Evolutionary conservation across 1,140 invertebrate genomes (phyloP), one percentile per base, ranked within the genome.

Genomic region (Harlomillsia oculata): DNA sequence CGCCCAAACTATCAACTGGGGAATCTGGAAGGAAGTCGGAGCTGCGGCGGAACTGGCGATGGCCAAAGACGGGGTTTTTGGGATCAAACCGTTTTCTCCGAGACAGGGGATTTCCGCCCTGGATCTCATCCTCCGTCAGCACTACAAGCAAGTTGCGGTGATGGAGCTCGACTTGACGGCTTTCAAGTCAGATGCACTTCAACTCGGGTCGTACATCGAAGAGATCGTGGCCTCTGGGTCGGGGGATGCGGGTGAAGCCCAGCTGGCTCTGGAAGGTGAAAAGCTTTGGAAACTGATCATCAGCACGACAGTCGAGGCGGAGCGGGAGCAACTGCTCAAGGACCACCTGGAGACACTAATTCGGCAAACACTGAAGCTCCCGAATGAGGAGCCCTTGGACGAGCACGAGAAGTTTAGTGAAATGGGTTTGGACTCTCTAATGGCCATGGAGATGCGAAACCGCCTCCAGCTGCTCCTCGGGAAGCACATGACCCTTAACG

Each of bases 401-500:
- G 53, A 54, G n/a, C 13, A 45, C 13, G 25, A 26, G 25, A 25
- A 20, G 1, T 54, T 54, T 43, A 32, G 32, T n/a, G 53, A 54
- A 26, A 53, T 53, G 26, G 51, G 51, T 5, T 23, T 54, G 9
- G 53, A 54, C 21, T 23, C 26, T 5, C 32, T 53, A 34, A 54
- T 54, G 53, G 43, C 43, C 4, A 41, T 54, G 16, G 53, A 54
- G 26, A 50, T 54, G 41, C 44, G 43, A n/a, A 54, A 54, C 23
- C 44, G 36, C 16, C 9, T 54, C 5, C 53, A 54, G 37, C 11
- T 43, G 13, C 25, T 45, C 18, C 40, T 54, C 6, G 53, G 41
- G 0, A 21, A 28, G 14, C 23, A 43, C 11, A 45, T 54, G 1
- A 34, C 41, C 18, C 5, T 54, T 9, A 30, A 26, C 5, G 40